Base-by-base conservation (phyloP, 1,140 invertebrate genomes). In the Drosophila sechellia region DNA sequence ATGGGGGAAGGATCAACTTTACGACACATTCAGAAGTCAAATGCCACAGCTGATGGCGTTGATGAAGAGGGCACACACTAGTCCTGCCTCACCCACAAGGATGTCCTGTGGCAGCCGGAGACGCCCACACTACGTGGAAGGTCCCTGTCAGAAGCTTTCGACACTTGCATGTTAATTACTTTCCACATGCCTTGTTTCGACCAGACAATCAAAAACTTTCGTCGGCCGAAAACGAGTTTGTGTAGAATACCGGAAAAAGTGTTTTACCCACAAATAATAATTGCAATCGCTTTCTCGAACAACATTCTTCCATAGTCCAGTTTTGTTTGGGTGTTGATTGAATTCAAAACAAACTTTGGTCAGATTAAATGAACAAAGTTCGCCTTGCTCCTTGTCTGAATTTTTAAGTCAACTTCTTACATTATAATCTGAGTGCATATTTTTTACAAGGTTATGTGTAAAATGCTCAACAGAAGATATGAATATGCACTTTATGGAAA, bases 101-200 rank as follows among this genome's bases (percentile, higher is more conserved):
- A 56, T 48, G 40, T 68, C 59, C 59, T 35, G 64, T 53, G 35
- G 35, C 22, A 39, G 45, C 17, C 25, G 31, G 61, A 8, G 20
- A n/a, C 25, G 5, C 12, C 15, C 13, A 37, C 42, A 20, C n/a
- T 37, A 15, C 49, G 34, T 8, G 0, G 17, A 25, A 40, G 27
- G 35, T 35, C 43, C 15, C 65, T 70, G 68, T 70, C 64, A 57
- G 52, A n/a, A 43, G 17, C 27, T 76, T 49, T 76, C 54, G 54
- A 76, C 72, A 76, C 72, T 76, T 76, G 72, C 71, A 75, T 74
- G 42, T 53, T 76, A 76, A 76, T 76, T 76, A 76, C 72, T 76
- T 76, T 76, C 35, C 60, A 54, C 53, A 65, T 40, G 53, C 60
- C 60, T 37, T 66, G 60, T 57, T 66, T 57, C 25, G 53, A 39